Conservation (phyloP, 1,140 invertebrate genomes). For the Dreissena polymorpha region DNA sequence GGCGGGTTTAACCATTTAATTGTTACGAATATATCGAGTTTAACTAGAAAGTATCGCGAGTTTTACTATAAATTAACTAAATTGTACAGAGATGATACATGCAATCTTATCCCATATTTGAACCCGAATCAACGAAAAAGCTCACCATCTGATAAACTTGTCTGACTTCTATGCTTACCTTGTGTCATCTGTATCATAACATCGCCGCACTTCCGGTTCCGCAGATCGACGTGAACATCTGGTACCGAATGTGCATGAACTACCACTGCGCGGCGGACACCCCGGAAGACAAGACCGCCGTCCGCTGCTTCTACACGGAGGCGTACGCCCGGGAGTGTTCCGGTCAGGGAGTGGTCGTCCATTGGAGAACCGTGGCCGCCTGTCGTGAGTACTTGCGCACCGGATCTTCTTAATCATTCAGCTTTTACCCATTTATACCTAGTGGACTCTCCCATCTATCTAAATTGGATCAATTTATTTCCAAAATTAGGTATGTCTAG, state of each 20-base stretch:
- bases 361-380: conserved; percentile 86
- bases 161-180: neutral
- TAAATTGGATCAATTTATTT: too few relatives aligned
- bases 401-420: too few relatives aligned
- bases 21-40: too few relatives aligned
- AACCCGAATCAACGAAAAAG: neutral
- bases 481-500: too few relatives aligned
- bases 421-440: too few relatives aligned
- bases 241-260: conserved; percentile 57
- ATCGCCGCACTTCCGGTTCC: too few relatives aligned
- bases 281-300: conserved; percentile 53
- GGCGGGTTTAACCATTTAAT: too few relatives aligned
- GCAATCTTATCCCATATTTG: too few relatives aligned
- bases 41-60: too few relatives aligned
- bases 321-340: conserved; percentile 89
- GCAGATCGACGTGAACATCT: conserved; percentile 51
- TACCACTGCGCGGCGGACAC: conserved; percentile 49
- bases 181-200: neutral
- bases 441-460: too few relatives aligned
- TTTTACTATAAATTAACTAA: too few relatives aligned
- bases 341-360: conserved; percentile 84
- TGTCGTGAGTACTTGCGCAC: conserved; percentile 50
- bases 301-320: conserved; percentile 38
- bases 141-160: neutral
- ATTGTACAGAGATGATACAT: too few relatives aligned